Conservation (phyloP, 2,797 vertebrate genomes). For the Xerus rutilus region DNA sequence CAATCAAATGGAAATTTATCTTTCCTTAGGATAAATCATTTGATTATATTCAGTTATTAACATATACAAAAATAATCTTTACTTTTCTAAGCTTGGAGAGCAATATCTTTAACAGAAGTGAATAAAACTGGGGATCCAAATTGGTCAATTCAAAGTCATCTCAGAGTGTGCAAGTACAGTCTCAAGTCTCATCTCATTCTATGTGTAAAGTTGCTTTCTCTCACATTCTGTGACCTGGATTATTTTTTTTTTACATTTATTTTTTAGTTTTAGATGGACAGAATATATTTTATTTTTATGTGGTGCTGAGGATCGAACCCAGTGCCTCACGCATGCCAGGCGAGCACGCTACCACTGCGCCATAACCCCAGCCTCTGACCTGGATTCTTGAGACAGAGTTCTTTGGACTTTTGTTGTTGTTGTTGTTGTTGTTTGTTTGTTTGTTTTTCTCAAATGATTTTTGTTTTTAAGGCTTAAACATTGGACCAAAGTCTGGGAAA, state of each 20-base stretch:
- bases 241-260: no score
- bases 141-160: not conserved
- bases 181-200: not conserved
- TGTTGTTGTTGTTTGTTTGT: not conserved
- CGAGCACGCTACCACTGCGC: no score
- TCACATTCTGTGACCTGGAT: not conserved
- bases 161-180: not conserved
- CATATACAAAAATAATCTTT: not conserved
- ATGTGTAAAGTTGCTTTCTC: not conserved
- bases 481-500: not conserved
- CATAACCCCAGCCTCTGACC: no score
- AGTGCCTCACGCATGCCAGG: no score
- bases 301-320: no score
- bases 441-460: not conserved
- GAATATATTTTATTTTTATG: no score
- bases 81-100: not conserved
- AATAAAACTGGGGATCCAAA: not conserved
- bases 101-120: not conserved
- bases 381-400: not conserved
- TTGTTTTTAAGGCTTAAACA: not conserved
- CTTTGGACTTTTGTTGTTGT: not conserved
- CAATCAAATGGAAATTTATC: not conserved
- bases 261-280: no score
- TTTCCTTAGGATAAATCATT: conserved; percentile 35
- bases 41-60: conserved; percentile 9